Evolutionary conservation across 2,113 vertebrate genomes (phyloP).

Genomic region (Nerophis ophidion): DNA sequence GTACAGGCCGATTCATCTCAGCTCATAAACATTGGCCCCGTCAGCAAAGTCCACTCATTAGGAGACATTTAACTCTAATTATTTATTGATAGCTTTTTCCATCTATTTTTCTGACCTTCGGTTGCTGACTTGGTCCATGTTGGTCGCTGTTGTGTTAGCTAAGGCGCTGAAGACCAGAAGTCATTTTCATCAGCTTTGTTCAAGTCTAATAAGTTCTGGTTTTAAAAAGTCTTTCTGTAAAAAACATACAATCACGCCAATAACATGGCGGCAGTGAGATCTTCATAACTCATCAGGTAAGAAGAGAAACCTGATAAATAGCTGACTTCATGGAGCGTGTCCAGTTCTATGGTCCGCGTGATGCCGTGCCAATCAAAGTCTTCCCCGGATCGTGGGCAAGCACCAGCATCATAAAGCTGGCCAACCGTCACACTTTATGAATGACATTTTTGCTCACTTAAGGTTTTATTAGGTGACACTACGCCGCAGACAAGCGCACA

Average conservation of each 20-base stretch:
- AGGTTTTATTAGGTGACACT: slow-evolving; percentile 66
- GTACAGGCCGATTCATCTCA: slow-evolving; percentile 65
- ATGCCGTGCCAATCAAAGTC: slow-evolving; percentile 51
- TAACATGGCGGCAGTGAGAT: background rate
- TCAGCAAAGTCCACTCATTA: slow-evolving; percentile 77
- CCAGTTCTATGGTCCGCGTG: slow-evolving; percentile 67
- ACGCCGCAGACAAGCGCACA: slow-evolving; percentile 34
- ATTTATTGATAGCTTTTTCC: slow-evolving; percentile 77
- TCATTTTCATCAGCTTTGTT: background rate
- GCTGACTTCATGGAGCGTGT: slow-evolving; percentile 58
- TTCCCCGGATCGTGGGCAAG: slow-evolving; percentile 61
- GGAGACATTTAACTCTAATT: slow-evolving; percentile 76
- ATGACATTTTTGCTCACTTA: slow-evolving; percentile 70
- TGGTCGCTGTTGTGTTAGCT: slow-evolving; percentile 41
- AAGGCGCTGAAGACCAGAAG: slow-evolving; percentile 8
- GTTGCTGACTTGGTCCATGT: slow-evolving; percentile 47
- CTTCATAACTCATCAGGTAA: slow-evolving; percentile 16
- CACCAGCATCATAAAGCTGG: slow-evolving; percentile 61
- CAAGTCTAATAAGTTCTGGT: background rate
- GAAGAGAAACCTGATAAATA: slow-evolving; percentile 56
- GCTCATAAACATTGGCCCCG: slow-evolving; percentile 61
- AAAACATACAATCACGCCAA: no score
- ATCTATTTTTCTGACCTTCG: slow-evolving; percentile 62
- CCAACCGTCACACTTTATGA: slow-evolving; percentile 65
- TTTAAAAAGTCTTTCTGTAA: background rate